Evolutionary conservation across 2,797 vertebrate species (phyloP).

Genomic region (Darevskia mixta): DNA sequence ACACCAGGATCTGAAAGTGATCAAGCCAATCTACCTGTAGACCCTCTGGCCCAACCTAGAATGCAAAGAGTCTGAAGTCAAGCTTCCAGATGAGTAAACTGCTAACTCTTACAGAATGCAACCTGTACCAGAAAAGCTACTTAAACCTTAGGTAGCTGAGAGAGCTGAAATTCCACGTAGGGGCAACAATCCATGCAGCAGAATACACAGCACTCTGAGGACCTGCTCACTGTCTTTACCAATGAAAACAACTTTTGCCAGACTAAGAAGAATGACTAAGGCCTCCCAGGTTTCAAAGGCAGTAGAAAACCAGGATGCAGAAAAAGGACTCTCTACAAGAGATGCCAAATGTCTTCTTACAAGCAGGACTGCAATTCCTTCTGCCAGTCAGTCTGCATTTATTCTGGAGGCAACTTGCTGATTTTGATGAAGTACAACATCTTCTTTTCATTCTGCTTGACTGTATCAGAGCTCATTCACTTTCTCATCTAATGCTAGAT

Average conservation of each 20-base stretch:
- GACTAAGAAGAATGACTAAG: neutral
- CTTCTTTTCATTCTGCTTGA: neutral
- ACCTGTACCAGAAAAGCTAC: neutral
- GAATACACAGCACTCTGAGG: neutral
- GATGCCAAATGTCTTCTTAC: neutral
- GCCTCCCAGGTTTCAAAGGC: neutral
- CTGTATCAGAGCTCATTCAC: neutral
- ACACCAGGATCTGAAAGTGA: neutral
- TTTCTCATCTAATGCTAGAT: neutral
- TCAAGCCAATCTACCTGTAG: neutral
- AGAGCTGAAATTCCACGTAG: neutral
- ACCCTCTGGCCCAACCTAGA: neutral
- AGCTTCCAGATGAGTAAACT: neutral
- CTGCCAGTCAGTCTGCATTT: neutral
- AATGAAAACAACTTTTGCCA: neutral
- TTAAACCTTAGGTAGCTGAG: neutral
- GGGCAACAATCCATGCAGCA: neutral
- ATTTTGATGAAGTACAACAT: neutral
- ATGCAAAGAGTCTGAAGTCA: neutral
- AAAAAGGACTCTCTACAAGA: neutral
- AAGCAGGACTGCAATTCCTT: neutral
- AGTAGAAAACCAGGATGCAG: neutral
- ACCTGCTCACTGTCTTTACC: neutral
- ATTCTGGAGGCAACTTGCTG: neutral
- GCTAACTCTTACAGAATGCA: neutral